Conservation (phyloP, 2,113 vertebrate genomes). For the Stegostoma tigrinum region DNA sequence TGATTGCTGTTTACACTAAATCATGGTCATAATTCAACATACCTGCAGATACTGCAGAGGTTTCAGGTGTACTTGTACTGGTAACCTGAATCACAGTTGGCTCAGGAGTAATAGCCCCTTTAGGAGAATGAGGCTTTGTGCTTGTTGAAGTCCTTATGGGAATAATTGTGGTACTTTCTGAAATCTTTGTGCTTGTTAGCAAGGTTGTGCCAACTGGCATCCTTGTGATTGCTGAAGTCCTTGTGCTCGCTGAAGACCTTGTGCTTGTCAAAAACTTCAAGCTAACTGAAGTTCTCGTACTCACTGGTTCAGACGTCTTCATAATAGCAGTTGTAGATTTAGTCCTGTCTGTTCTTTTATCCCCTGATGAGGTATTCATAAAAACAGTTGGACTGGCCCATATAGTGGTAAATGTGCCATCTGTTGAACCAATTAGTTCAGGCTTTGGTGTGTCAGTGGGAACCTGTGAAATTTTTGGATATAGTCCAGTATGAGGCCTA, state of each 20-base stretch:
- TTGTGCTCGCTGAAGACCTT: not conserved
- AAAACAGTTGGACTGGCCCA: not conserved
- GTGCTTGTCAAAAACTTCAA: not conserved
- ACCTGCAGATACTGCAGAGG: conserved; percentile 47
- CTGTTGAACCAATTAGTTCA: not conserved
- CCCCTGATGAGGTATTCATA: not conserved
- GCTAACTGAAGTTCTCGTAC: not conserved
- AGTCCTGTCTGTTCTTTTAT: not conserved
- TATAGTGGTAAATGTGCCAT: not conserved
- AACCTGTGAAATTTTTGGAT: not conserved
- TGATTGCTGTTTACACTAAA: not conserved
- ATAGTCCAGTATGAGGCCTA: not conserved
- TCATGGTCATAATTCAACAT: not conserved
- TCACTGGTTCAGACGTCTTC: not conserved
- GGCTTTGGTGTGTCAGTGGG: not conserved
- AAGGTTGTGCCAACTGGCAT: not conserved
- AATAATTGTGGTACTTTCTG: not conserved
- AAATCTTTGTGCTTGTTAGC: not conserved
- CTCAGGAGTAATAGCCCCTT: conserved; percentile 38
- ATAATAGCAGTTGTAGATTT: not conserved
- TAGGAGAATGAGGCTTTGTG: conserved; percentile 34
- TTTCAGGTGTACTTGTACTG: not conserved
- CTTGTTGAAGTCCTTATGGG: not conserved
- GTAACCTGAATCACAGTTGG: not conserved
- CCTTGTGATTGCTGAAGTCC: not conserved